phyloP scores from a whole-genome alignment of 64 coral and sea anemone genomes.

The Pocillopora verrucosa region DNA sequence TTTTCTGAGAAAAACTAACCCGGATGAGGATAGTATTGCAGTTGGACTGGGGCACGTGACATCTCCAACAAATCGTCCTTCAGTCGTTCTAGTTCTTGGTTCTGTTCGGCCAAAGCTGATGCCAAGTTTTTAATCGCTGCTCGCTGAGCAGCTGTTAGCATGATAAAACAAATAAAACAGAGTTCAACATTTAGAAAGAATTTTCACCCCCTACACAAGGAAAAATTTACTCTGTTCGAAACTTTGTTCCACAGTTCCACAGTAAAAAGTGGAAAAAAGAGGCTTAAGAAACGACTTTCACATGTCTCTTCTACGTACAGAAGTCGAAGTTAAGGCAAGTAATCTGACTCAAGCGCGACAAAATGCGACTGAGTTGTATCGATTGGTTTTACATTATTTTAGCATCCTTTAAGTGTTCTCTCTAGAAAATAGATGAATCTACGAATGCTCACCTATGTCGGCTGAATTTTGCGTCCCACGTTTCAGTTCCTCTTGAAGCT shows the following conservation, averaged over 20 bases:
- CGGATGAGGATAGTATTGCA: conserved; percentile 7
- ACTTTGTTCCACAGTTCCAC: too few species aligned
- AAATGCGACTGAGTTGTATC: too few species aligned
- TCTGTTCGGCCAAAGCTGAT: conserved; percentile 54
- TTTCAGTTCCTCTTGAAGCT: conserved; percentile 40
- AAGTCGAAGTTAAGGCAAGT: too few species aligned
- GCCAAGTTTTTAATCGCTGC: conserved; percentile 61
- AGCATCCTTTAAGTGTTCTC: background rate
- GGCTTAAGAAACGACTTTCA: too few species aligned
- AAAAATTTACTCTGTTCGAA: too few species aligned
- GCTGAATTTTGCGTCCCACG: conserved; percentile 32
- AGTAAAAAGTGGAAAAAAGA: too few species aligned
- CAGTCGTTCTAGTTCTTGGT: conserved; percentile 56
- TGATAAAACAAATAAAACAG: background rate
- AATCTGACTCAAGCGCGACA: too few species aligned
- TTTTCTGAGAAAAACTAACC: conserved; percentile 9
- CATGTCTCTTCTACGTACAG: too few species aligned
- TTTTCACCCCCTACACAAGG: background rate
- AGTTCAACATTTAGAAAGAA: background rate
- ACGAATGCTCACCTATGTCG: background rate
- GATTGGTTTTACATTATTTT: too few species aligned
- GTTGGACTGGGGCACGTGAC: conserved; percentile 13
- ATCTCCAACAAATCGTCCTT: conserved; percentile 23
- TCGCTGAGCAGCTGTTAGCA: conserved; percentile 36
- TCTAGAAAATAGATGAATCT: background rate